Evolutionary conservation across 2,797 vertebrate species (phyloP).

Genomic region (Tapera naevia): DNA sequence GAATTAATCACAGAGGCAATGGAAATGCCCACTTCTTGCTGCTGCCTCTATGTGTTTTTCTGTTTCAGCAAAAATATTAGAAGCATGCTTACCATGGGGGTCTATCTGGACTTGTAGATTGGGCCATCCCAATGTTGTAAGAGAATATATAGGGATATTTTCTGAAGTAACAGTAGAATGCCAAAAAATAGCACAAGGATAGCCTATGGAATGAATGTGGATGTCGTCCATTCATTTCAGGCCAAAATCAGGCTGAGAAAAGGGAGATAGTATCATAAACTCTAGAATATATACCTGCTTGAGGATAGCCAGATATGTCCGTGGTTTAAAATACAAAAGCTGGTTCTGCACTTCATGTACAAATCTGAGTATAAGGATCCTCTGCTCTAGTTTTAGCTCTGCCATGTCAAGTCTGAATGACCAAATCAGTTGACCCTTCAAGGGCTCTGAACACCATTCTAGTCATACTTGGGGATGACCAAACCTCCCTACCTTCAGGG

Average conservation of each 20-base stretch:
- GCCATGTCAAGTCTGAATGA: background rate
- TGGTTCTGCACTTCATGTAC: background rate
- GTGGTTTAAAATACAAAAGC: background rate
- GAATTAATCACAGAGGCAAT: conserved; percentile 44
- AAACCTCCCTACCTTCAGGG: background rate
- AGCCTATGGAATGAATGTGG: background rate
- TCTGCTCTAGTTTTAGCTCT: background rate
- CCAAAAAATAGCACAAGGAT: background rate
- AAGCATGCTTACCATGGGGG: background rate
- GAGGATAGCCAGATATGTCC: background rate
- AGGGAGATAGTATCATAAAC: background rate
- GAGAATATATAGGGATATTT: conserved; percentile 2
- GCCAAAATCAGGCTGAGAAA: conserved; percentile 7
- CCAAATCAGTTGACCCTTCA: background rate
- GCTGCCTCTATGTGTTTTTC: background rate
- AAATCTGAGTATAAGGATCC: background rate
- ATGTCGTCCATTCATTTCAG: background rate
- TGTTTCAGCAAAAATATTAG: background rate
- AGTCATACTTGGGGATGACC: background rate
- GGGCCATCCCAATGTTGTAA: background rate
- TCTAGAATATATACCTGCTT: background rate
- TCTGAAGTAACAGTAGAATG: background rate
- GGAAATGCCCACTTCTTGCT: conserved; percentile 14
- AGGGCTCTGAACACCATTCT: background rate
- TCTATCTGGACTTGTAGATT: background rate